Percentiles rank a stretch among this genome's conserved stretches.
phyloP scores from a whole-genome alignment of 2,113 vertebrate species.

The Chionodraco myersi region DNA sequence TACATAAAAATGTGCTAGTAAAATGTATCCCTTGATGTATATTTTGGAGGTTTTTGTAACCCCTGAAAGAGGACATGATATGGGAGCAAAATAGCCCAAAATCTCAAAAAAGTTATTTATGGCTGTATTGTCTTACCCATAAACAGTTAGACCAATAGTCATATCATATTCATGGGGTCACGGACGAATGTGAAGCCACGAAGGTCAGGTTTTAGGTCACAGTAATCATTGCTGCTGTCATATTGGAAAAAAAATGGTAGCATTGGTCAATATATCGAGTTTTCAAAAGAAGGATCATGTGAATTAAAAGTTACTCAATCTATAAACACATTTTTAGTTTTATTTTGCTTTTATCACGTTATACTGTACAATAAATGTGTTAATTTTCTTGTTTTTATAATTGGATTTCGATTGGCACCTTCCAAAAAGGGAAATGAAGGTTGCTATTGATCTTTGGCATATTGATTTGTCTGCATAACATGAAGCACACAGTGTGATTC shows the following conservation, averaged over 20 bases:
- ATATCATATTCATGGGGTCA: conserved; percentile 2
- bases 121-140: too few species aligned
- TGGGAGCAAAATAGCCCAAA: too few species aligned
- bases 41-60: too few species aligned
- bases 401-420: conserved; percentile 79
- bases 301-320: neutral
- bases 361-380: conserved; percentile 12
- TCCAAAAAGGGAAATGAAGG: conserved; percentile 76
- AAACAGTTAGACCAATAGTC: neutral
- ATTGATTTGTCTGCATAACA: conserved; percentile 80
- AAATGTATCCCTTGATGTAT: too few species aligned
- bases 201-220: conserved; percentile 33
- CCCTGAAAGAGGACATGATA: too few species aligned
- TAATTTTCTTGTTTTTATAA: conserved; percentile 67
- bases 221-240: conserved; percentile 5
- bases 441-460: conserved; percentile 73
- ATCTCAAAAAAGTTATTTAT: too few species aligned
- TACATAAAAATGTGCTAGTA: too few species aligned
- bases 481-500: conserved; percentile 65
- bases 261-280: neutral
- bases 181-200: neutral
- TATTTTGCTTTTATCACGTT: neutral
- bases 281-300: neutral
- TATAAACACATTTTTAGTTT: neutral
- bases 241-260: neutral